Evolutionary conservation across 2,113 vertebrate species (phyloP).

Genomic region (Xiphorhynchus elegans): DNA sequence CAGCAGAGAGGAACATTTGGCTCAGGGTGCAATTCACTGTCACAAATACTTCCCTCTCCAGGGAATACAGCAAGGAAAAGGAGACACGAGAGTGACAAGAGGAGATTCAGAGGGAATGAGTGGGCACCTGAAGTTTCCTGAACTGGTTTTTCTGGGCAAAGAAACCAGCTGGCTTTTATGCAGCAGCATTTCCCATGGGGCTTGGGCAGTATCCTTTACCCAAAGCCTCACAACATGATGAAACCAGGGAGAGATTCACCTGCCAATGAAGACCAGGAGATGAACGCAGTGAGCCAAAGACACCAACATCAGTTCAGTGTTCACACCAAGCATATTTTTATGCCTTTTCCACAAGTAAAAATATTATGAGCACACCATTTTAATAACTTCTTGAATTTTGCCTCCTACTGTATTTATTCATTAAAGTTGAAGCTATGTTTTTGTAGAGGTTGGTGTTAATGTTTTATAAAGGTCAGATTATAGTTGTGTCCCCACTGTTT

Average conservation of each 20-base stretch:
- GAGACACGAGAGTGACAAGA: background rate
- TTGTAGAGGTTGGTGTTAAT: background rate
- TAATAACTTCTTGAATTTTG: background rate
- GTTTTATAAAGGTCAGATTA: constrained; percentile 53
- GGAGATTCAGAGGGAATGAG: background rate
- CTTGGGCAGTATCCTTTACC: background rate
- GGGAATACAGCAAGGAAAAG: background rate
- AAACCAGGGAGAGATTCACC: background rate
- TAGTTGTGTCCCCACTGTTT: constrained; percentile 1
- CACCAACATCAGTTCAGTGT: background rate
- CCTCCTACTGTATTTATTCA: background rate
- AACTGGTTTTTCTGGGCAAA: background rate
- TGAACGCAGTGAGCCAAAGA: background rate
- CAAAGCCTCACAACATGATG: background rate
- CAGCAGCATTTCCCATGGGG: background rate
- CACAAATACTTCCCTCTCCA: background rate
- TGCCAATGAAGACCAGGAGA: background rate
- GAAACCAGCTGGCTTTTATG: background rate
- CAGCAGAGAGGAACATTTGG: background rate
- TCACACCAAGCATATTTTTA: rapidly evolving
- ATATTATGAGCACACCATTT: background rate
- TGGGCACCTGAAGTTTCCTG: background rate
- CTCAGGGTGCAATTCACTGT: too few relatives aligned
- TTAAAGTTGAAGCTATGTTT: background rate
- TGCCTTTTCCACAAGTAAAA: background rate